Conservation (phyloP, 1,140 invertebrate genomes). For the Melanaphis sacchari region DNA sequence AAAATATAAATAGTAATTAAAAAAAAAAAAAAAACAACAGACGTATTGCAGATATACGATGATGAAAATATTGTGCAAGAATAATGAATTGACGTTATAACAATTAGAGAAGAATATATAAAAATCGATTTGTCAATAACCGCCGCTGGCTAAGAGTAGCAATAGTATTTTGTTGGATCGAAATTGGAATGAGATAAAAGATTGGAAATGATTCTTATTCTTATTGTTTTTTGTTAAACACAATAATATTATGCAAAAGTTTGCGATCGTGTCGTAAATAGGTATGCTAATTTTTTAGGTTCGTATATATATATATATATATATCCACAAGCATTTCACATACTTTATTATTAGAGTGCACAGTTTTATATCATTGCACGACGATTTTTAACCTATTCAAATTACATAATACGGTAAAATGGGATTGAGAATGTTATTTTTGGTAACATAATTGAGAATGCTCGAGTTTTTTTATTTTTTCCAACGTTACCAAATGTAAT, state of each 20-base stretch:
- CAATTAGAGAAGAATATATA: not conserved
- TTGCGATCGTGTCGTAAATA: not conserved
- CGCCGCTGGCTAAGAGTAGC: too few species aligned
- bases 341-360: not conserved
- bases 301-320: too few species aligned
- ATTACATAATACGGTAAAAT: not conserved
- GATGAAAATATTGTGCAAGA: not conserved
- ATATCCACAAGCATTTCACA: not conserved
- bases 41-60: not conserved
- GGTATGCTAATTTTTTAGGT: not conserved
- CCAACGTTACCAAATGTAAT: too few species aligned
- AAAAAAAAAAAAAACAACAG: not conserved
- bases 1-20: not conserved
- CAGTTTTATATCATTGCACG: not conserved
- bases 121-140: not conserved
- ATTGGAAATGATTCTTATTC: not conserved
- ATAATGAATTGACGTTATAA: not conserved
- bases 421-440: too few species aligned
- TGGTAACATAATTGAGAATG: too few species aligned
- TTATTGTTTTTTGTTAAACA: not conserved
- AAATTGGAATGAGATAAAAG: not conserved
- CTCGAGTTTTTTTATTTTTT: too few species aligned
- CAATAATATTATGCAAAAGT: not conserved
- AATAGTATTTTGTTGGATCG: not conserved
- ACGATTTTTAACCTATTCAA: not conserved